Conservation (phyloP, 2,113 vertebrate species). For the Dipodomys ordii region DNA sequence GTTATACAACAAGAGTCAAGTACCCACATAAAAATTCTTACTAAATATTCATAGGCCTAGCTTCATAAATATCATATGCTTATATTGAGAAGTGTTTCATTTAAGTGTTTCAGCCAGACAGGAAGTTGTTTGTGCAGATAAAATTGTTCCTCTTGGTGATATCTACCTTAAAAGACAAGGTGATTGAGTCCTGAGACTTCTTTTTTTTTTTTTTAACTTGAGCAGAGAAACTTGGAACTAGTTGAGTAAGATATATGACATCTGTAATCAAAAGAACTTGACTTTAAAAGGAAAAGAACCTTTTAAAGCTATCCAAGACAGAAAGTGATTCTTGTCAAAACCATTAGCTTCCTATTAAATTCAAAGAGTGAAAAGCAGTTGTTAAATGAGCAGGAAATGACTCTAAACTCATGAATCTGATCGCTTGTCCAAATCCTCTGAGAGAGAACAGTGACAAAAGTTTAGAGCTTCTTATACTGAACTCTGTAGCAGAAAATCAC, state of each 20-base stretch:
- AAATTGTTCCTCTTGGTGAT: not conserved
- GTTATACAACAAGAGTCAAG: no score
- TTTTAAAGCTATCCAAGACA: not conserved
- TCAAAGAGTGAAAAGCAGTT: constrained; percentile 44
- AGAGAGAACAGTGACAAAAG: not conserved
- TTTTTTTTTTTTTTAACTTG: constrained; percentile 43
- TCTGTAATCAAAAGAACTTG: constrained; percentile 60
- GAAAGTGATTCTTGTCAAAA: constrained; percentile 52
- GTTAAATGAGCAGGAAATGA: constrained; percentile 43
- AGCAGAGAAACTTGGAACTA: constrained; percentile 53
- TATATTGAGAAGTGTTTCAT: not conserved
- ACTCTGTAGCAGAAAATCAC: not conserved
- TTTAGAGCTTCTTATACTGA: not conserved
- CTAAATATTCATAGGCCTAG: no score
- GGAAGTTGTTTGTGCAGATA: not conserved
- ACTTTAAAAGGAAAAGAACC: constrained; percentile 61
- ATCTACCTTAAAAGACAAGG: constrained; percentile 51
- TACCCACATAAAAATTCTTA: no score
- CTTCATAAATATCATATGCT: no score
- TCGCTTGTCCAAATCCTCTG: constrained; percentile 9
- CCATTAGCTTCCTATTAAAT: constrained; percentile 47
- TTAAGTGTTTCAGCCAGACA: constrained; percentile 1
- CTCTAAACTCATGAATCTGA: constrained; percentile 38
- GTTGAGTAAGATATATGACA: constrained; percentile 51
- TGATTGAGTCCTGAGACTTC: constrained; percentile 45